A percentile compares a stretch with the other conserved stretches of the same genome.
Evolutionary conservation across 2,797 vertebrate genomes (phyloP).

Genomic region (Oophaga sylvatica): DNA sequence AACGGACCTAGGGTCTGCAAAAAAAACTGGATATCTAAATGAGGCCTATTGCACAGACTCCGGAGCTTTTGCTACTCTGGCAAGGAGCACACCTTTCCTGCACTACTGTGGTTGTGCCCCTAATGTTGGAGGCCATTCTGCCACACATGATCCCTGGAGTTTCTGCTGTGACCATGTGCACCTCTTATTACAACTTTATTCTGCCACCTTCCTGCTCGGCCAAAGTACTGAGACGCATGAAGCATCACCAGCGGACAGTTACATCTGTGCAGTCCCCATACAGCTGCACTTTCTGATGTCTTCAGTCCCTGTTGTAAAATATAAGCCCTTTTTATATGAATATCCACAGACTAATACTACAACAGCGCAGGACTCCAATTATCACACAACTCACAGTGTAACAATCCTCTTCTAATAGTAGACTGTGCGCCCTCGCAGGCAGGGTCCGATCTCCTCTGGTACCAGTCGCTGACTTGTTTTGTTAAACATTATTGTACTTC

Average conservation of each 20-base stretch:
- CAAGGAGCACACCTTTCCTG: too few species aligned
- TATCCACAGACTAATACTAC: neutral
- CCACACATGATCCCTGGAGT: too few species aligned
- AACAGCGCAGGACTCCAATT: neutral
- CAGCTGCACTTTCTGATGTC: neutral
- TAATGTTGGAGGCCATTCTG: too few species aligned
- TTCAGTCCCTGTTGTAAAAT: neutral
- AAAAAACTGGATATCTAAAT: too few species aligned
- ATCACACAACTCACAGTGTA: neutral
- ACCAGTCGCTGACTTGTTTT: too few species aligned
- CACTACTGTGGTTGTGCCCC: too few species aligned
- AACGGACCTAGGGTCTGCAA: too few species aligned
- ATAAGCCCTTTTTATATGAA: neutral
- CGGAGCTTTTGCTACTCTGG: too few species aligned
- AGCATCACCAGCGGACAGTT: neutral
- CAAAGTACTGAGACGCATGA: neutral
- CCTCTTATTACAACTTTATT: neutral
- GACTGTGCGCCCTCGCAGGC: neutral
- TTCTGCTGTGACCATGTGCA: neutral
- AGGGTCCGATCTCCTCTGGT: too few species aligned
- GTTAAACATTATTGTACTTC: too few species aligned
- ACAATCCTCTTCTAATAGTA: neutral
- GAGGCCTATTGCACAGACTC: too few species aligned
- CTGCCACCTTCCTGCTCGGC: neutral
- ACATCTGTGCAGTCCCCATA: constrained; percentile 8